Percentiles rank a stretch among this genome's conserved stretches.
Evolutionary conservation across 2,113 vertebrate species (phyloP).

Genomic region (Perognathus longimembris): DNA sequence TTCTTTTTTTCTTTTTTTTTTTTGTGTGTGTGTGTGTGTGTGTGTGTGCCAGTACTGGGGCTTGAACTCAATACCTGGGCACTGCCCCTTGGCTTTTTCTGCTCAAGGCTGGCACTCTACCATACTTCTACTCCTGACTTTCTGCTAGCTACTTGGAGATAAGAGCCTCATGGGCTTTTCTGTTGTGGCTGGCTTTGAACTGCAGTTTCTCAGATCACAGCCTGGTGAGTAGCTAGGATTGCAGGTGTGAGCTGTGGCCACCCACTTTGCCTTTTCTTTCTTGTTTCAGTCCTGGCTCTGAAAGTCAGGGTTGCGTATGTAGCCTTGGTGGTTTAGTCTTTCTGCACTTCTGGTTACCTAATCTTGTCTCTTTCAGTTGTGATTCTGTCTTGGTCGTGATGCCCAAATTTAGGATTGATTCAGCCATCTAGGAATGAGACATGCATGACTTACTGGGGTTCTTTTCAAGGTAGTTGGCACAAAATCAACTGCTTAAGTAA

Average conservation of each 20-base stretch:
- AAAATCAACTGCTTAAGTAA: conserved; percentile 2
- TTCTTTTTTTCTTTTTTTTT: conserved; percentile 59
- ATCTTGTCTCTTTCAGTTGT: conserved; percentile 24
- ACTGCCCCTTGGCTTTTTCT: no score
- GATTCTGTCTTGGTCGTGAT: conserved; percentile 4
- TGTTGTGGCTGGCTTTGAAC: no score
- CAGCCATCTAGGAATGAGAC: not conserved
- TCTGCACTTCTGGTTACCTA: not conserved
- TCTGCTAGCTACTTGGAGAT: no score
- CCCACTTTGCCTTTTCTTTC: not conserved
- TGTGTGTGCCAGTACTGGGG: no score
- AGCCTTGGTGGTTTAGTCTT: not conserved
- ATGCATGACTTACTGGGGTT: not conserved
- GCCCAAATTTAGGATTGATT: conserved; percentile 1
- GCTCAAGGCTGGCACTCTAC: no score
- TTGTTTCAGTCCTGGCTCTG: conserved; percentile 27
- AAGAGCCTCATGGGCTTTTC: no score
- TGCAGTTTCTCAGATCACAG: no score
- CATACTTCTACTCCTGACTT: no score
- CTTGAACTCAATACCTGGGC: no score
- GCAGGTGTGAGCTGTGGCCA: no score
- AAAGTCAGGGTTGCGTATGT: not conserved
- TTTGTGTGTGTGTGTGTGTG: not conserved
- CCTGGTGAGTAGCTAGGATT: no score
- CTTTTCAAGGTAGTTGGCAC: not conserved